These are phyloP conservation scores for Geophilus truncorum DNA, from an alignment of 2,888 invertebrate genomes.

Conservation along the genomic window DNA sequence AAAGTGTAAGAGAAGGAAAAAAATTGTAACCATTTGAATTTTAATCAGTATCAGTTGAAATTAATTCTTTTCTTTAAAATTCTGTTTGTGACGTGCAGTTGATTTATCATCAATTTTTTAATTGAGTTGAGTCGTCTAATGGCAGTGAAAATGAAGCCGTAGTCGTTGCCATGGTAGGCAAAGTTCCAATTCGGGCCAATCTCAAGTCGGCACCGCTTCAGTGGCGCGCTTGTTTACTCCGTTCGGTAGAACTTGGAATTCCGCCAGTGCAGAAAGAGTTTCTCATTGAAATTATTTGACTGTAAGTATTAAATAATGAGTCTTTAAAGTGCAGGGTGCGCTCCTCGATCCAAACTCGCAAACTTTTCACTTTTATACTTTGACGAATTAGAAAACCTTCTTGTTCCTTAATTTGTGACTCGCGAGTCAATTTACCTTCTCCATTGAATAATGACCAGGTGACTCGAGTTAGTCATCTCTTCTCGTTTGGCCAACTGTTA, in stretches of 20 bases:
- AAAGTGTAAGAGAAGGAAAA: too few relatives aligned
- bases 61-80: background rate
- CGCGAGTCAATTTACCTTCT: background rate
- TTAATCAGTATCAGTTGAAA: slow-evolving; percentile 6
- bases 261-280: slow-evolving; percentile 20
- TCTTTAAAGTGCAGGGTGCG: slow-evolving; percentile 1
- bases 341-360: background rate
- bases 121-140: slow-evolving; percentile 11
- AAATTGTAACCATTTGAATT: background rate
- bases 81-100: background rate
- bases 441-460: slow-evolving; percentile 11
- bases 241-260: background rate
- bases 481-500: background rate
- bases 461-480: slow-evolving; percentile 3
- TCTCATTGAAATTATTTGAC: slow-evolving; percentile 20
- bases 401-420: background rate
- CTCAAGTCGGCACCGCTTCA: background rate
- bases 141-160: slow-evolving; percentile 13
- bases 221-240: slow-evolving; percentile 3
- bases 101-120: slow-evolving; percentile 5
- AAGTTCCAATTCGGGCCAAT: slow-evolving; percentile 14
- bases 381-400: background rate
- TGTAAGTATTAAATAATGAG: slow-evolving; percentile 25
- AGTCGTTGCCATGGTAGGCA: background rate
- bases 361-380: background rate